Base-by-base conservation (phyloP, 2,888 invertebrate species). In the Philhelius pedissequus region DNA sequence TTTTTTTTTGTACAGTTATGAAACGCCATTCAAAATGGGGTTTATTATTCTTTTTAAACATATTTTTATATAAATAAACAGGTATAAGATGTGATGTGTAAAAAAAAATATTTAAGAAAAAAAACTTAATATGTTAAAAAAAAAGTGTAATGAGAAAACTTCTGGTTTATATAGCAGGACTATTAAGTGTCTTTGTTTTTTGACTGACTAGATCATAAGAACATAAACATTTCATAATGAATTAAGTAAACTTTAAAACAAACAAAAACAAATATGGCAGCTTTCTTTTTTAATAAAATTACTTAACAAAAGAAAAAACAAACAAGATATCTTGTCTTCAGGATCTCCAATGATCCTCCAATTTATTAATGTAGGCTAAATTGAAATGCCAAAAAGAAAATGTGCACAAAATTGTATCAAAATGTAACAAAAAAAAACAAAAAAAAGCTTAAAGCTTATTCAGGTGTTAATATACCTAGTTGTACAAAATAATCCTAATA, bases 21-120 rank as follows among this genome's bases (percentile, higher is more conserved):
- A 84, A 84, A 84, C 84, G 79, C 84, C 79, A 84, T 84, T 84
- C 79, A 75, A 84, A 80, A 84, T 84, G 80, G 84, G 84, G 84
- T 84, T 62, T 62, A 18, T 43, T 79, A 64, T 64, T 83, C 27
- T 38, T 60, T 77, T 18, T 22, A 66, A 52, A 60, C 50, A 50
- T 83, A 83, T 79, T 83, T 83, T 83, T 83, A 50, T 83, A 83
- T 83, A 68, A 27, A 40, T 43, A 54, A 32, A 38, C 11, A 60
- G 22, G 27, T 25, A 20, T 50, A 52, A 35, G 38, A 58, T 73
- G 77, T 70, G 71, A 32, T 62, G 38, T 77, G 77, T 68, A 27
- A 52, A 27, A 54, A n/a, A 60, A 22, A 50, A 52, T 38, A 20
- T 13, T 50, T 18, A 20, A n/a, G n/a, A 56, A 20, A 22, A 56